A percentile compares a stretch with the other conserved stretches of the same genome.
phyloP scores from a whole-genome alignment of 2,797 vertebrate species.

The Falco concolor region DNA sequence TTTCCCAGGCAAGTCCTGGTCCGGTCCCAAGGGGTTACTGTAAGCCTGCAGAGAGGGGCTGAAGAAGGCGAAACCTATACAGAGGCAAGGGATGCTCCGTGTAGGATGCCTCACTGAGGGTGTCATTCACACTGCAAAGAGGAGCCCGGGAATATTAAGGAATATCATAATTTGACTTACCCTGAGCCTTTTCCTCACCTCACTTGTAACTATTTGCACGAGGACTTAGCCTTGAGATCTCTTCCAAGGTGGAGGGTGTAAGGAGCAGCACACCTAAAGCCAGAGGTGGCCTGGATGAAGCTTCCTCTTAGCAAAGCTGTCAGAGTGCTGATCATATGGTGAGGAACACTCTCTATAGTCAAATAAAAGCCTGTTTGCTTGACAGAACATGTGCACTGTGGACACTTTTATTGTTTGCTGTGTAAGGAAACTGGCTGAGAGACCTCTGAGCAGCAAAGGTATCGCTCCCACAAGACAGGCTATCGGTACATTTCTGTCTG shows the following conservation, averaged over 20 bases:
- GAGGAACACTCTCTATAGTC: background rate
- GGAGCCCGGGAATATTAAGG: background rate
- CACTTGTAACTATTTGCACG: background rate
- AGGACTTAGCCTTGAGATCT: background rate
- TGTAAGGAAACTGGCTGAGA: background rate
- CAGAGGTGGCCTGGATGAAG: background rate
- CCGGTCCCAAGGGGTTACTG: background rate
- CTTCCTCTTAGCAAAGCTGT: background rate
- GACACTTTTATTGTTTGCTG: background rate
- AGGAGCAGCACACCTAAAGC: background rate
- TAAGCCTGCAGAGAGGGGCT: background rate
- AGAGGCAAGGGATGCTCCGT: background rate
- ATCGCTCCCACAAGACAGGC: background rate
- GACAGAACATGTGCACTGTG: background rate
- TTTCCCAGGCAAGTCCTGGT: background rate
- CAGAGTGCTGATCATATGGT: background rate
- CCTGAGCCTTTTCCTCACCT: background rate
- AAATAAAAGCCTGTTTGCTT: background rate
- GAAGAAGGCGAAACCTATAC: too few species aligned
- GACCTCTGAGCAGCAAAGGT: background rate
- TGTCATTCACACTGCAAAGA: background rate
- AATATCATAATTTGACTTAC: background rate
- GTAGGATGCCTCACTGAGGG: background rate
- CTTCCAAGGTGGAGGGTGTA: background rate
- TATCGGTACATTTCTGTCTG: background rate